Evolutionary conservation across 2,113 vertebrate genomes (phyloP).

Genomic region (Semnornis frantzii): DNA sequence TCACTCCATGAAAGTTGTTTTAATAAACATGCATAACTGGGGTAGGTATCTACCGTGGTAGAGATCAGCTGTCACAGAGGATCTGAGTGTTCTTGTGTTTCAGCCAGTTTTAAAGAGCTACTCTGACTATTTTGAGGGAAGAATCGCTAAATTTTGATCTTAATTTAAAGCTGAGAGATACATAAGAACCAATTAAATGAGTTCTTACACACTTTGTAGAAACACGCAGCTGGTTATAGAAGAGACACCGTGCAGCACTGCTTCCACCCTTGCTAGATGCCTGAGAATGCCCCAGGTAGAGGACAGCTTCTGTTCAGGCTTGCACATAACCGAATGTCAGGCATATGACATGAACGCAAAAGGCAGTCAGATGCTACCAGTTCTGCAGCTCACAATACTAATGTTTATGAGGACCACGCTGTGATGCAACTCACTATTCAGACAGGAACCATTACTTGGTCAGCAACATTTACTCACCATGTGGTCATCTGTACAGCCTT

Average conservation of each 20-base stretch:
- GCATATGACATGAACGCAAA: neutral
- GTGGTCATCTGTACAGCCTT: neutral
- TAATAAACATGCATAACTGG: accelerated
- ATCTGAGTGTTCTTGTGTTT: neutral
- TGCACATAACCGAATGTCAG: neutral
- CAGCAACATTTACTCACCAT: neutral
- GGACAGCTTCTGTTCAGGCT: constrained; percentile 34
- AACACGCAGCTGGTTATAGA: neutral
- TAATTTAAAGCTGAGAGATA: neutral
- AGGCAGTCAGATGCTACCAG: constrained; percentile 23
- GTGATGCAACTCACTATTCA: neutral
- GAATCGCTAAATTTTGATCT: neutral
- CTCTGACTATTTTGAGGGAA: neutral
- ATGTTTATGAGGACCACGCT: neutral
- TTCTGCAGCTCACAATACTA: constrained; percentile 23
- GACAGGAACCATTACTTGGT: neutral
- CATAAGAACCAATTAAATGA: neutral
- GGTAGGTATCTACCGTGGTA: neutral
- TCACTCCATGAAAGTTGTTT: neutral
- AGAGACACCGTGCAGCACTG: neutral
- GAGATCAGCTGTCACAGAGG: neutral
- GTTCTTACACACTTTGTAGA: neutral
- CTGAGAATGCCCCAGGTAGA: neutral
- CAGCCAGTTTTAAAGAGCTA: neutral
- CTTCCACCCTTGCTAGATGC: neutral